A percentile compares a stretch with the other conserved stretches of the same genome.
These are phyloP conservation scores for Salvelinus fontinalis DNA, from an alignment of 2,113 vertebrate species.

Conservation along the genomic window DNA sequence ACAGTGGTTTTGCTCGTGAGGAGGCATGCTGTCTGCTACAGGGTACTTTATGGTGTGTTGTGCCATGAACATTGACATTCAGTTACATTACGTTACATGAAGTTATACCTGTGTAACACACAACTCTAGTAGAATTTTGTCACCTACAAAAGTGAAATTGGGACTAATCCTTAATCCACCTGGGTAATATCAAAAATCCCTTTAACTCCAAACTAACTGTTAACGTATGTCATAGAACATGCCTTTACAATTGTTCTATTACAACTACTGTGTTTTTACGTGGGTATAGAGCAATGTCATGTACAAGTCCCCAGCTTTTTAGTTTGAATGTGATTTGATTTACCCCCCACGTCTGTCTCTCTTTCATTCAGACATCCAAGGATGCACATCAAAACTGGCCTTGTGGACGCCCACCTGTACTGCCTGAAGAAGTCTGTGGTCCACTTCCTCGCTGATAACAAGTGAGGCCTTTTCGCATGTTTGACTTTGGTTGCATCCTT, in stretches of 20 bases:
- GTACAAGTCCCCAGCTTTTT: not conserved
- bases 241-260: not conserved
- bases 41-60: not conserved
- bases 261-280: not conserved
- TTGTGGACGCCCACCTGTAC: constrained; percentile 96
- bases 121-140: no score
- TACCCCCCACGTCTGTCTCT: constrained; percentile 1
- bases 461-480: constrained; percentile 73
- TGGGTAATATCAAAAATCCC: no score
- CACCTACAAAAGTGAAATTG: no score
- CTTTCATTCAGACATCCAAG: constrained; percentile 82
- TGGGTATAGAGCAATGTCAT: no score
- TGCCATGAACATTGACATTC: no score
- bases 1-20: not conserved
- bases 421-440: constrained; percentile 95
- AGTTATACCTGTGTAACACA: no score
- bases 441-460: constrained; percentile 91
- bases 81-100: no score
- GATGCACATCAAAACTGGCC: constrained; percentile 92
- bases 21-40: not conserved
- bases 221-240: no score
- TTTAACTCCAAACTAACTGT: no score
- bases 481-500: not conserved
- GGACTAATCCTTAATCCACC: no score
- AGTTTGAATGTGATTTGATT: not conserved